Percentiles rank a stretch among this genome's conserved stretches.
Conservation (phyloP, 2,888 invertebrate genomes). For the Nomada ferruginata region DNA sequence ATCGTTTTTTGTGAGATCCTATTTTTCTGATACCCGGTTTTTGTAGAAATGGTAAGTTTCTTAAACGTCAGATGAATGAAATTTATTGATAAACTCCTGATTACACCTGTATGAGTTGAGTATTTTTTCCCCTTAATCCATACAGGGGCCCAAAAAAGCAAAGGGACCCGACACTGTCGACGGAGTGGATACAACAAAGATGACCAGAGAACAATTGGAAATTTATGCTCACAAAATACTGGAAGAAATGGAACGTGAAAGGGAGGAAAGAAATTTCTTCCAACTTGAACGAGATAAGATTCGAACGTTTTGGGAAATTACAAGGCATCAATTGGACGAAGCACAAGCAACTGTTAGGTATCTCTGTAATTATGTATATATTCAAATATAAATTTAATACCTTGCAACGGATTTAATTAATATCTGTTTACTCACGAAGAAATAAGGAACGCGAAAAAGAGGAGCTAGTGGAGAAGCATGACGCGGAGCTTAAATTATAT, state of each 20-base stretch:
- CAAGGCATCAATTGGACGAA: slow-evolving; percentile 94
- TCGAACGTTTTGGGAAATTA: slow-evolving; percentile 98
- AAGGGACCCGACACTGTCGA: slow-evolving; percentile 86
- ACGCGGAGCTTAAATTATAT: slow-evolving; percentile 93
- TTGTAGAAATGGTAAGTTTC: slow-evolving; percentile 59
- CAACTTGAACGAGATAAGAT: slow-evolving; percentile 97
- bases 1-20: background rate
- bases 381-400: background rate
- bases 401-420: slow-evolving; percentile 1
- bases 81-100: slow-evolving; percentile 17
- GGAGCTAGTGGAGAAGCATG: slow-evolving; percentile 94
- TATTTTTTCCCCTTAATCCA: background rate
- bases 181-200: slow-evolving; percentile 96
- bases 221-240: slow-evolving; percentile 93
- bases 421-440: slow-evolving; percentile 79
- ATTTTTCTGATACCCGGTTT: slow-evolving; percentile 14
- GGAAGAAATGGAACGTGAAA: slow-evolving; percentile 96
- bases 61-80: background rate
- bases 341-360: slow-evolving; percentile 89
- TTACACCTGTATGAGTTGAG: background rate
- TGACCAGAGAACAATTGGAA: slow-evolving; percentile 97
- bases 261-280: slow-evolving; percentile 97
- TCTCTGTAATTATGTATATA: background rate
- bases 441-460: slow-evolving; percentile 95
- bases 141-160: slow-evolving; percentile 75